Conservation (phyloP, 2,888 invertebrate genomes). For the Drosophila mimica region DNA sequence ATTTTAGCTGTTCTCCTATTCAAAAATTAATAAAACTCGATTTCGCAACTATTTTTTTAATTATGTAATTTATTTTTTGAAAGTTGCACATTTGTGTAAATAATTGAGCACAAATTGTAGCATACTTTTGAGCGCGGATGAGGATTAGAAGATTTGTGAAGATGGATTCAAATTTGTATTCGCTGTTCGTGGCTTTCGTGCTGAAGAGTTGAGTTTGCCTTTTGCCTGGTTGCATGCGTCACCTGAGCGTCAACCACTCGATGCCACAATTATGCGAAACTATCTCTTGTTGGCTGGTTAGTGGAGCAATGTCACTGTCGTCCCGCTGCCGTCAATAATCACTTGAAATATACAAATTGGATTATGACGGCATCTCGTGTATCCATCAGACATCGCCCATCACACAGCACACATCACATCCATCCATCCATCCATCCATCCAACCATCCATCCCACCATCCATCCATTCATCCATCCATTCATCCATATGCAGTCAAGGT, state of each 20-base stretch:
- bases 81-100: background rate
- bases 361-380: slow-evolving; percentile 20
- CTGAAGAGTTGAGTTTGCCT: slow-evolving; percentile 1
- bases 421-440: background rate
- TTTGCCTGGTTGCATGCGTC: background rate
- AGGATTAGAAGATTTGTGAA: too few relatives aligned
- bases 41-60: background rate
- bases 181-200: background rate
- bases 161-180: background rate
- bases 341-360: slow-evolving; percentile 38
- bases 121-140: background rate
- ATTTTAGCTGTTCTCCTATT: background rate
- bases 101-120: background rate
- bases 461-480: background rate
- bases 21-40: too few relatives aligned
- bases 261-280: slow-evolving; percentile 15
- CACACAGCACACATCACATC: too few relatives aligned
- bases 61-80: background rate
- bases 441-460: background rate
- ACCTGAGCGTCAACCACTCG: slow-evolving; percentile 16
- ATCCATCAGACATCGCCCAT: background rate
- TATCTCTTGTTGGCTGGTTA: background rate
- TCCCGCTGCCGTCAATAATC: slow-evolving; percentile 24
- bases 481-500: slow-evolving; percentile 5
- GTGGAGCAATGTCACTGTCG: slow-evolving; percentile 54